Base-by-base conservation (phyloP, 37 sponge, comb jelly and placozoan genomes). In the Beroe ovata region DNA sequence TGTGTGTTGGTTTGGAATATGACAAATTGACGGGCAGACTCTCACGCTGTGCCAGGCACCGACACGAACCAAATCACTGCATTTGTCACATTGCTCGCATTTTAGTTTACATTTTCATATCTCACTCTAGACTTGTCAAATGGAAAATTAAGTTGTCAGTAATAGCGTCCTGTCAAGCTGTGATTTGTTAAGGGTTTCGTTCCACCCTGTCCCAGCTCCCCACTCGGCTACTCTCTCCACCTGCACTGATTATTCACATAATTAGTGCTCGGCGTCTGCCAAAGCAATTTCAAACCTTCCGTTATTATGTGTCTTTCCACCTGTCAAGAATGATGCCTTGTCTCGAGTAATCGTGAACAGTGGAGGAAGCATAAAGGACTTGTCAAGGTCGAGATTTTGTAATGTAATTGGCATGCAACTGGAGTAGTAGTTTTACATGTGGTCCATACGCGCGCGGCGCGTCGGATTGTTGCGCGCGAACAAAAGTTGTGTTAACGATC, bases 101-200 rank as follows among this genome's bases (percentile, higher is more conserved):
- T 66, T 66, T 66, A 66, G 69, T 66, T 66, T 66, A 66, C 30
- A 66, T 66, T 66, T 66, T 66, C 69, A 66, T 66, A 66, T 30
- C 30, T 30, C 69, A 66, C 30, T 66, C 69, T 66, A 66, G 69
- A 66, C 69, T 66, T 66, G 69, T 66, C 69, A 66, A 66, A 66
- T 66, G 35, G 69, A 66, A 66, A 66, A 66, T 66, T 66, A 66
- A 66, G 69, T 66, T 66, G 69, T 66, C 69, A 66, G 69, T 66
- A 66, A 66, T 66, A 66, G 69, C 69, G 32, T 25, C 32, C 69
- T 66, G 69, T 66, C 69, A 66, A 66, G 69, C 69, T 29, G 69
- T 66, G 30, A 66, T 66, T 66, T 66, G 69, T 66, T 66, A 29
- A 66, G 25, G 25, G 69, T 30, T 66, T 37, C 30, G 69, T 66